Evolutionary conservation across 2,888 invertebrate genomes (phyloP).

Genomic region (Calephelis perditalis): DNA sequence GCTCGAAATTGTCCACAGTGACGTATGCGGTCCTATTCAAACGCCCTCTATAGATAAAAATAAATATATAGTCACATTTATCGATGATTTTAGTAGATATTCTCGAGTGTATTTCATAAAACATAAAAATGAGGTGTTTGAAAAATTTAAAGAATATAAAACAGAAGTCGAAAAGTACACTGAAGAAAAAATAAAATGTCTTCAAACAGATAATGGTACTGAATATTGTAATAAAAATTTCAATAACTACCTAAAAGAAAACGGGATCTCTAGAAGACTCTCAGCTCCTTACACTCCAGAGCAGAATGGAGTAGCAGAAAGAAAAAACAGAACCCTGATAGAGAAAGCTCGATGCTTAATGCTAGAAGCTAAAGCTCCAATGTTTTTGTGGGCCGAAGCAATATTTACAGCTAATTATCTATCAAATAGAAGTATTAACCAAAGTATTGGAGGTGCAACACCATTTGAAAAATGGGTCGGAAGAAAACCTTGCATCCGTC

Average conservation of each 20-base stretch:
- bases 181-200: too few species aligned
- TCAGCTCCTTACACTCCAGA: slow-evolving; percentile 20
- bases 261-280: slow-evolving; percentile 17
- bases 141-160: too few species aligned
- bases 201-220: too few species aligned
- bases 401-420: slow-evolving; percentile 19
- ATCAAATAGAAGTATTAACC: slow-evolving; percentile 14
- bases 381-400: slow-evolving; percentile 20
- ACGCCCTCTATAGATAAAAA: too few species aligned
- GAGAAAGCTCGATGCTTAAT: slow-evolving; percentile 17
- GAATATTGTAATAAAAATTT: too few species aligned
- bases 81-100: too few species aligned
- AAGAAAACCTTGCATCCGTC: too few species aligned
- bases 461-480: slow-evolving; percentile 14
- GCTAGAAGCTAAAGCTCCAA: slow-evolving; percentile 12
- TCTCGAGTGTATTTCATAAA: too few species aligned
- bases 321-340: slow-evolving; percentile 20
- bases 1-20: too few species aligned
- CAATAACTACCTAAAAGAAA: slow-evolving; percentile 7
- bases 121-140: too few species aligned
- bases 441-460: not conserved
- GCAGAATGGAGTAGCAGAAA: slow-evolving; percentile 17
- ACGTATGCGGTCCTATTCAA: too few species aligned
- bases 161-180: too few species aligned
- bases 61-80: slow-evolving; percentile 14